A percentile compares a stretch with the other conserved stretches of the same genome.
Conservation (phyloP, 2,797 vertebrate species). For the Rhinichthys osculus region DNA sequence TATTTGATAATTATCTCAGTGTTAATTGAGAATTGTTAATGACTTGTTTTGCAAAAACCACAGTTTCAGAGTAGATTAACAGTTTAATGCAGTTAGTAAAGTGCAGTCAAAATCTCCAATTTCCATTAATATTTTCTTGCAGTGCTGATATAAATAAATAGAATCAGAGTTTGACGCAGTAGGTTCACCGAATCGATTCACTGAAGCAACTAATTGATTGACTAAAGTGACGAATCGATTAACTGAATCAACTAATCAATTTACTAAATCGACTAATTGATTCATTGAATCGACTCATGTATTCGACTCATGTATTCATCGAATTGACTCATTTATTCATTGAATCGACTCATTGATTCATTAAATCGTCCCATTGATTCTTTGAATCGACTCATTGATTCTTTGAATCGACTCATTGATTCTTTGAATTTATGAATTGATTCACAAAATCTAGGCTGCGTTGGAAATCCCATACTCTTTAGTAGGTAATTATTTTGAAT, state of each 20-base stretch:
- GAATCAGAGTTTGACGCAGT: neutral
- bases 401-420: neutral
- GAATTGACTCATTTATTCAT: too few relatives aligned
- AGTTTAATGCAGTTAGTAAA: neutral
- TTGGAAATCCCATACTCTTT: too few relatives aligned
- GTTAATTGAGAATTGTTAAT: neutral
- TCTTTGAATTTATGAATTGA: too few relatives aligned
- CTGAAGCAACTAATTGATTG: rapidly evolving
- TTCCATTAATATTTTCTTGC: neutral
- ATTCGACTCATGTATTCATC: neutral
- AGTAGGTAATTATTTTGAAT: too few relatives aligned
- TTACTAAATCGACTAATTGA: too few relatives aligned
- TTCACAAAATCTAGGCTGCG: too few relatives aligned
- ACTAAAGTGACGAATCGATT: neutral
- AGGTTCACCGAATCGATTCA: neutral
- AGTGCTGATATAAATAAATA: neutral
- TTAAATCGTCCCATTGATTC: neutral
- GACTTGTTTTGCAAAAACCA: neutral
- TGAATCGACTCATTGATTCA: neutral
- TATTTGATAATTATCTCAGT: neutral
- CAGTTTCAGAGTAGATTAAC: neutral
- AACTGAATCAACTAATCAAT: too few relatives aligned
- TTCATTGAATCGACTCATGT: neutral
- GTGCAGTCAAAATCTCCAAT: neutral
- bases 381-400: rapidly evolving